These are phyloP conservation scores for Gymnoscopelus microlampas DNA, from an alignment of 2,797 vertebrate species.

Conservation along the genomic window DNA sequence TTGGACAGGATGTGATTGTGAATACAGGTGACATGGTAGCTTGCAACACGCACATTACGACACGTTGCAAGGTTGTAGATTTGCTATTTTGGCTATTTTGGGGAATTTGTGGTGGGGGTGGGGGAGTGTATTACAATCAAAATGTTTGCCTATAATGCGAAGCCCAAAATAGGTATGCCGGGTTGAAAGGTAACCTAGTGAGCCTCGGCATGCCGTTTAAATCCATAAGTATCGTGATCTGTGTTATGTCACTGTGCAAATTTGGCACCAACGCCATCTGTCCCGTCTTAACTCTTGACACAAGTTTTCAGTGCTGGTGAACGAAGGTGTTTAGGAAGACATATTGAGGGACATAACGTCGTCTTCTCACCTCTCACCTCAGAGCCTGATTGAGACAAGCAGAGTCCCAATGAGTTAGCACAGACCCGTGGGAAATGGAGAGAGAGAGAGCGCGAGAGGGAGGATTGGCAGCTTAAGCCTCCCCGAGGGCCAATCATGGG, in stretches of 20 bases:
- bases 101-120: no score
- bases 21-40: no score
- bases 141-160: no score
- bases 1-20: no score
- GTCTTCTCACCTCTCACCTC: constrained; percentile 38
- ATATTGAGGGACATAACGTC: constrained; percentile 34
- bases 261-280: constrained; percentile 27
- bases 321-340: constrained; percentile 44
- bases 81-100: no score
- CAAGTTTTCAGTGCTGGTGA: constrained; percentile 22
- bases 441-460: constrained; percentile 12
- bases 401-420: constrained; percentile 39
- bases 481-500: constrained; percentile 51
- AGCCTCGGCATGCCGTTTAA: not conserved
- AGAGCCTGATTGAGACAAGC: constrained; percentile 31
- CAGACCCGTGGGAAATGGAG: constrained; percentile 23
- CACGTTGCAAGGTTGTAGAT: no score
- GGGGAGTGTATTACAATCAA: no score
- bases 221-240: constrained; percentile 43
- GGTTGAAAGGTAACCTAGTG: no score
- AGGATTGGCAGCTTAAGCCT: constrained; percentile 51
- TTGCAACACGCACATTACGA: no score
- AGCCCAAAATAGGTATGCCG: no score
- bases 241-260: not conserved
- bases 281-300: constrained; percentile 43